A percentile compares a stretch with the other conserved stretches of the same genome.
Conservation (phyloP, 2,113 vertebrate genomes). For the Nothocercus nigrocapillus region DNA sequence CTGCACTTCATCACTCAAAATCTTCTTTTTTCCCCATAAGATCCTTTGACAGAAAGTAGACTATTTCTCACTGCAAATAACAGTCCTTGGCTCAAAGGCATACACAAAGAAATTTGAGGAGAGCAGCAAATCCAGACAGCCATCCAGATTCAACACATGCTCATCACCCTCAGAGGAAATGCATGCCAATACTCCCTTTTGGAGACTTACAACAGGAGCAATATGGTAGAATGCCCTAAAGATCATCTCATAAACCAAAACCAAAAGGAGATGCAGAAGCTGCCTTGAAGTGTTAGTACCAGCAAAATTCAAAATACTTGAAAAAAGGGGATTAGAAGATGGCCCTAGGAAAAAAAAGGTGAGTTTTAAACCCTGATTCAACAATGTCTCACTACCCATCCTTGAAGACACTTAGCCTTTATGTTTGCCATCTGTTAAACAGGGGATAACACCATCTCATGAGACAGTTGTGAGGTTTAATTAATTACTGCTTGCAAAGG, state of each 20-base stretch:
- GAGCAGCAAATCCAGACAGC: conserved; percentile 40
- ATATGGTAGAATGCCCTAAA: background rate
- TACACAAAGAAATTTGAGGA: background rate
- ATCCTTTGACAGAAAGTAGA: conserved; percentile 39
- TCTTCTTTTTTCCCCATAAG: background rate
- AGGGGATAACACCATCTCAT: background rate
- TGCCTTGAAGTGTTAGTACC: background rate
- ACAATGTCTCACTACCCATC: background rate
- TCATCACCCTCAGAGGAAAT: conserved; percentile 46
- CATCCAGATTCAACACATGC: conserved; percentile 25
- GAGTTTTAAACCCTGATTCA: conserved; percentile 8
- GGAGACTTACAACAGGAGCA: background rate
- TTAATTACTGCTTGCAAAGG: conserved; percentile 16
- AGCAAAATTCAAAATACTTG: conserved; percentile 19
- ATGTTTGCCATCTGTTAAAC: background rate
- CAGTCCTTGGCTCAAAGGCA: background rate
- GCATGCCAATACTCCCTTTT: background rate
- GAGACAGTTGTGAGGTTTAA: conserved; percentile 26
- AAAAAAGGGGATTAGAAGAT: conserved; percentile 3
- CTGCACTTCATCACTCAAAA: background rate
- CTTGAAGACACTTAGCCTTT: background rate
- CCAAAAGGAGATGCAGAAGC: background rate
- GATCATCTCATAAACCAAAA: background rate
- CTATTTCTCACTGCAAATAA: background rate
- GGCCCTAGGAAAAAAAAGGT: background rate